A percentile compares a stretch with the other conserved stretches of the same genome.
These are phyloP conservation scores for Nymphalis c-album DNA, from an alignment of 2,888 invertebrate species.

Conservation along the genomic window DNA sequence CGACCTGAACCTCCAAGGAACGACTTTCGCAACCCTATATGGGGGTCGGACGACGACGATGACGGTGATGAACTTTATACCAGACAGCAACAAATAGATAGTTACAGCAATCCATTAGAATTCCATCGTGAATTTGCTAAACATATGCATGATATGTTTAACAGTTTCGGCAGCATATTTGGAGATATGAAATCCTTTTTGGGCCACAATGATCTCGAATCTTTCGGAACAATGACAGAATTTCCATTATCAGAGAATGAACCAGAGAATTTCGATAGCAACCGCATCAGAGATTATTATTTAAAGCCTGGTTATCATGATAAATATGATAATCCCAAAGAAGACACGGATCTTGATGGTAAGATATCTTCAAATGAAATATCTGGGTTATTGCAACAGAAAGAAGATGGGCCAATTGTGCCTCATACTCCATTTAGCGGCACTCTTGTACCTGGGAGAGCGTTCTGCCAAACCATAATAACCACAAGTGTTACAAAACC, in stretches of 20 bases:
- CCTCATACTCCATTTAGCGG: conserved; percentile 54
- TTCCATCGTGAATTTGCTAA: conserved; percentile 61
- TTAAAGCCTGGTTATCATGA: conserved; percentile 71
- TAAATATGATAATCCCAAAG: conserved; percentile 49
- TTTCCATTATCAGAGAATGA: conserved; percentile 33
- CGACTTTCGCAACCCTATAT: conserved; percentile 76
- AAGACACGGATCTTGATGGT: conserved; percentile 70
- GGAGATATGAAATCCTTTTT: conserved; percentile 64
- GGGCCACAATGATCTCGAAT: conserved; percentile 50
- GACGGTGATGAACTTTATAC: conserved; percentile 72
- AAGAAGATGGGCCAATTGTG: conserved; percentile 48
- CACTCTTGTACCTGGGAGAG: conserved; percentile 59
- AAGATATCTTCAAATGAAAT: conserved; percentile 72
- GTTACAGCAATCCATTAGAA: conserved; percentile 48
- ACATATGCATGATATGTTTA: conserved; percentile 69
- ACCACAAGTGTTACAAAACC: conserved; percentile 71
- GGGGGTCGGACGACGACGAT: conserved; percentile 72
- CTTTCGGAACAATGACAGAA: conserved; percentile 41
- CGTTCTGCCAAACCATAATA: conserved; percentile 71
- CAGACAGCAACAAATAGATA: conserved; percentile 53
- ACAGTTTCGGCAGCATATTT: conserved; percentile 63
- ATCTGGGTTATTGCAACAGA: conserved; percentile 65
- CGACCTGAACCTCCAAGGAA: conserved; percentile 61
- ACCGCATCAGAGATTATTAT: conserved; percentile 67
- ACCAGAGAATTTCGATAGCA: conserved; percentile 51